Percentiles rank a stretch among this genome's conserved stretches.
These are phyloP conservation scores for Palloptera scutellata DNA, from an alignment of 2,888 invertebrate species.

Conservation along the genomic window DNA sequence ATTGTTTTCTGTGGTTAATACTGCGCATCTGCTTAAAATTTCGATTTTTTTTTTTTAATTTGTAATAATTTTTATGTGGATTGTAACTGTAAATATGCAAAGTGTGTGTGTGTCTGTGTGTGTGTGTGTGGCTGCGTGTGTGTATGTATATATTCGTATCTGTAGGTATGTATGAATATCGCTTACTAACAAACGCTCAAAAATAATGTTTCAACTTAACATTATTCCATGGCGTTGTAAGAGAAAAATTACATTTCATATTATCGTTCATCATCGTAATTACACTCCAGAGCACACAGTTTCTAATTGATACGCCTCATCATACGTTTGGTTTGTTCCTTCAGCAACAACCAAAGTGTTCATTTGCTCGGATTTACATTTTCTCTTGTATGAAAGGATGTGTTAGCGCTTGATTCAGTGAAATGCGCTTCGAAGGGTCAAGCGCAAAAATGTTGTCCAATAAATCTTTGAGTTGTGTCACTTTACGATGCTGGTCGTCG, in stretches of 20 bases:
- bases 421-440: slow-evolving; percentile 90
- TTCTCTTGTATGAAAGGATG: slow-evolving; percentile 97
- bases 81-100: no score
- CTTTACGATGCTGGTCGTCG: slow-evolving; percentile 88
- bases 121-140: background rate
- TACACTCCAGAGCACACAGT: no score
- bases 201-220: slow-evolving; percentile 16
- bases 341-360: no score
- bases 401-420: slow-evolving; percentile 91
- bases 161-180: background rate
- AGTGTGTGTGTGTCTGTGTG: background rate
- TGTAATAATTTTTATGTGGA: background rate
- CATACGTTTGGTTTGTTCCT: no score
- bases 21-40: background rate
- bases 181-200: background rate
- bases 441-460: slow-evolving; percentile 90
- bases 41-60: background rate
- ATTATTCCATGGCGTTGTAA: slow-evolving; percentile 11
- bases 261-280: no score
- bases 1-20: no score
- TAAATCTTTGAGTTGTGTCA: slow-evolving; percentile 89
- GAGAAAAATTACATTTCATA: slow-evolving; percentile 28
- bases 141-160: background rate
- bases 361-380: slow-evolving; percentile 66
- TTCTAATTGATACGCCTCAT: no score